Conservation (phyloP, 2,888 invertebrate genomes). For the Dasypolia templi region DNA sequence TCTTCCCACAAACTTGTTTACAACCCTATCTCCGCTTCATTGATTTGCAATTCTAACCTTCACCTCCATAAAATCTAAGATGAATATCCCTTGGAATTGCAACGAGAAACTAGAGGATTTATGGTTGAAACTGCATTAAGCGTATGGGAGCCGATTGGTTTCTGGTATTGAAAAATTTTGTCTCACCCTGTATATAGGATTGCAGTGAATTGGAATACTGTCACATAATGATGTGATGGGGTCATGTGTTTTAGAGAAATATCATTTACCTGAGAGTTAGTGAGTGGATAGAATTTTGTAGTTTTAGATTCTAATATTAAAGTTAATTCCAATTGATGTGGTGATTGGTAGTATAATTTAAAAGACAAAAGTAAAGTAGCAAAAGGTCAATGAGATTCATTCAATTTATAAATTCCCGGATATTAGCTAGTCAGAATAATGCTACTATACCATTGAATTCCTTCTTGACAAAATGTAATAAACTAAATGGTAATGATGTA, state of each 20-base stretch:
- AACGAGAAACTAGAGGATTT: slow-evolving; percentile 47
- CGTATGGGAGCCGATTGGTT: slow-evolving; percentile 57
- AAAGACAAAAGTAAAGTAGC: too few relatives aligned
- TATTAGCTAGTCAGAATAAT: too few relatives aligned
- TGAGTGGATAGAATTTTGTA: background rate
- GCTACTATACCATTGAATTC: too few relatives aligned
- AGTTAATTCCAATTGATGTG: background rate
- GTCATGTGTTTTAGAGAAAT: slow-evolving; percentile 11
- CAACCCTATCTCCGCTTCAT: background rate
- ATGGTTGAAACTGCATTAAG: slow-evolving; percentile 57
- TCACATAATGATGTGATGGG: slow-evolving; percentile 44
- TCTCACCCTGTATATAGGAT: slow-evolving; percentile 20
- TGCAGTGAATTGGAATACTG: slow-evolving; percentile 58
- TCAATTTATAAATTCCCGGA: too few relatives aligned
- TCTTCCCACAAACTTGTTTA: slow-evolving; percentile 14
- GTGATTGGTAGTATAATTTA: too few relatives aligned
- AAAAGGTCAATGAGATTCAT: too few relatives aligned
- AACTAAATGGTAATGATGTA: too few relatives aligned
- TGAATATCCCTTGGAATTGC: slow-evolving; percentile 14
- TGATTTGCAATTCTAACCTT: slow-evolving; percentile 1
- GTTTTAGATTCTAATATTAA: background rate
- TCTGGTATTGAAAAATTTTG: slow-evolving; percentile 64
- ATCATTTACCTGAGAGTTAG: background rate
- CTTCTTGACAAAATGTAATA: too few relatives aligned
- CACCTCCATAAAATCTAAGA: background rate